Evolutionary conservation across 2,888 invertebrate species (phyloP).

Genomic region (Miltochrista miniata): DNA sequence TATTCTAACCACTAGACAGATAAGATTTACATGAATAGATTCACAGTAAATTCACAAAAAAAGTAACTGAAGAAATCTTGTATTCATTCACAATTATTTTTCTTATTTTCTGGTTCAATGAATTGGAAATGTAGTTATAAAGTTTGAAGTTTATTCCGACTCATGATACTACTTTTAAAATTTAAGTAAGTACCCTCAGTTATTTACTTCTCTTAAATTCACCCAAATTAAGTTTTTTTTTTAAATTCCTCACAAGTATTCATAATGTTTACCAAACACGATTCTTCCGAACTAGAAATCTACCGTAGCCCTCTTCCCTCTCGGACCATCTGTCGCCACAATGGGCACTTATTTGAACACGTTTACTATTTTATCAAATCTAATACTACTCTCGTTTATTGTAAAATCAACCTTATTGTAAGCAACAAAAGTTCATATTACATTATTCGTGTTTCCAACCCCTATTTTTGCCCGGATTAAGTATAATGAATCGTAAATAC

Average conservation of each 20-base stretch:
- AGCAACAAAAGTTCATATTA: slow-evolving; percentile 28
- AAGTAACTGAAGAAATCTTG: too few relatives aligned
- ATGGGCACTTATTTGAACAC: slow-evolving; percentile 76
- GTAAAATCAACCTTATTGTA: slow-evolving; percentile 15
- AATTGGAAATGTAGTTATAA: too few relatives aligned
- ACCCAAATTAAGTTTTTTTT: too few relatives aligned
- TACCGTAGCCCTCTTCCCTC: slow-evolving; percentile 31
- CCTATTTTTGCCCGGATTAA: slow-evolving; percentile 77
- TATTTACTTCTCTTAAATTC: not conserved
- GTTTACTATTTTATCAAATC: slow-evolving; percentile 74
- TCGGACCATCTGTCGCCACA: slow-evolving; percentile 78
- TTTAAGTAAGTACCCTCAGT: too few relatives aligned
- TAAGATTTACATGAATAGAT: too few relatives aligned
- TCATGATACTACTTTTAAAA: too few relatives aligned
- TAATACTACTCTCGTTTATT: slow-evolving; percentile 35
- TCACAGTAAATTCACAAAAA: too few relatives aligned
- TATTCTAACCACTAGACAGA: too few relatives aligned
- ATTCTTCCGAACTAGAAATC: slow-evolving; percentile 1
- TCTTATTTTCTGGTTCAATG: too few relatives aligned
- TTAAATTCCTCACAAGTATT: too few relatives aligned
- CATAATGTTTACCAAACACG: slow-evolving; percentile 8
- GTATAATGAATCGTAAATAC: slow-evolving; percentile 84
- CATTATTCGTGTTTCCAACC: slow-evolving; percentile 29
- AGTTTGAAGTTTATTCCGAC: too few relatives aligned
- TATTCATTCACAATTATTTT: too few relatives aligned